Base-by-base conservation (phyloP, 2,113 vertebrate species). In the Cochlearius cochlearius region DNA sequence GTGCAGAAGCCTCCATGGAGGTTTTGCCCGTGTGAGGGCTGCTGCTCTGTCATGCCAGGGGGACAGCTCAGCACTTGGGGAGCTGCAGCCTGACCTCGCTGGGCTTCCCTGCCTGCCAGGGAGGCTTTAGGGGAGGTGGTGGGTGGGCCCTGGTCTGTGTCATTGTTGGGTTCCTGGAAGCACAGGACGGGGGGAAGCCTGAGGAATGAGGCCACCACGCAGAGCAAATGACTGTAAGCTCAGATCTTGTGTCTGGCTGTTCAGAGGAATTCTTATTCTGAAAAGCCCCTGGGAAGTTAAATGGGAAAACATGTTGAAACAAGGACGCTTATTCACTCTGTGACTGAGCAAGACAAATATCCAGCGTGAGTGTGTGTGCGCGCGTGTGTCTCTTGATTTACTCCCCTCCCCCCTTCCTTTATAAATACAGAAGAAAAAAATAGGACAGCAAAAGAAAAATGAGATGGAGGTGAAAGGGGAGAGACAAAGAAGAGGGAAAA, bases 261-360 rank as follows among this genome's bases (percentile, higher is more conserved):
- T 94, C 41, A 52, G 79, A 87, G 86, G 92, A 93, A 80, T 81
- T 91, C 92, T 95, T 2, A 0, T 58, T 84, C 76, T 86, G 95
- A 74, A 93, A 89, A 95, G 60, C 88, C 90, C 86, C 75, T 74
- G 79, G 95, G 96, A 96, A 93, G 92, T 52, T 67, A 71, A 92
- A 82, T 23, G 71, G 66, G 88, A 82, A 93, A 97, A 89, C 97
- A 20, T 96, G 97, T 97, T 92, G 80, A 74, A 95, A 96, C 97
- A 97, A 91, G 96, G 96, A 22, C 3, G 27, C 53, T 92, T 94
- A 93, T 97, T 97, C 96, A 93, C 58, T 45, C 66, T 50, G 69
- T 92, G 90, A 91, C 85, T 89, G 97, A 96, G 94, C 81, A 84
- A 89, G 91, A 90, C 79, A 84, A 97, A 95, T 9, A 97, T 66